Percentiles rank a stretch among this genome's conserved stretches.
phyloP scores from a whole-genome alignment of 2,797 vertebrate species.

The Sebastes hopkinsi region DNA sequence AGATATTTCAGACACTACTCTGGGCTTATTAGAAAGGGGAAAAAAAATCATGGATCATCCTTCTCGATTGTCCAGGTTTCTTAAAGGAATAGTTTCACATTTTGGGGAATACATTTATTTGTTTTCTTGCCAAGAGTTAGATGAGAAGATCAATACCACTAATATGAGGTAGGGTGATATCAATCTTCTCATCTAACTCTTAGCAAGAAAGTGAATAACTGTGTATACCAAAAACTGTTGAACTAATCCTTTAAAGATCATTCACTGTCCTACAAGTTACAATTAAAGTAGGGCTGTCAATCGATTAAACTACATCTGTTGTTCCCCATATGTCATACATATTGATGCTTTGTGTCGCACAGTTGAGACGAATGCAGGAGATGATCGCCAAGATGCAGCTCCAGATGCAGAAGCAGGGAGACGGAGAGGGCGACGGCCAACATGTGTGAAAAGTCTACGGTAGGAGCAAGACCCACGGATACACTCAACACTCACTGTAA shows the following conservation, averaged over 20 bases:
- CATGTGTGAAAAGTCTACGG: constrained; percentile 64
- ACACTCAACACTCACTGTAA: not conserved
- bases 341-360: not conserved
- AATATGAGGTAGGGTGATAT: not conserved
- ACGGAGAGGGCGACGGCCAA: constrained; percentile 78
- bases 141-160: not conserved
- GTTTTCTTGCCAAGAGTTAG: not conserved
- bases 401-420: constrained; percentile 96
- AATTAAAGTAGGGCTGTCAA: too few species aligned
- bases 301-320: not conserved
- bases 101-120: not conserved
- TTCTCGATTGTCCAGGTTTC: not conserved
- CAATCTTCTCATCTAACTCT: not conserved
- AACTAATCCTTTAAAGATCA: not conserved
- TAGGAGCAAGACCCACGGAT: constrained; percentile 16
- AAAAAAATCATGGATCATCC: not conserved
- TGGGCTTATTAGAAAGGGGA: not conserved
- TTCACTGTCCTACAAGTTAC: not conserved
- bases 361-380: constrained; percentile 98
- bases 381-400: constrained; percentile 98
- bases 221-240: not conserved
- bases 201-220: not conserved
- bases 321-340: not conserved
- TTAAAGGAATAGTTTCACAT: not conserved
- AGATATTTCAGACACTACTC: constrained; percentile 14